Evolutionary conservation across 2,113 vertebrate species (phyloP).

Genomic region (Percopsis transmontana): DNA sequence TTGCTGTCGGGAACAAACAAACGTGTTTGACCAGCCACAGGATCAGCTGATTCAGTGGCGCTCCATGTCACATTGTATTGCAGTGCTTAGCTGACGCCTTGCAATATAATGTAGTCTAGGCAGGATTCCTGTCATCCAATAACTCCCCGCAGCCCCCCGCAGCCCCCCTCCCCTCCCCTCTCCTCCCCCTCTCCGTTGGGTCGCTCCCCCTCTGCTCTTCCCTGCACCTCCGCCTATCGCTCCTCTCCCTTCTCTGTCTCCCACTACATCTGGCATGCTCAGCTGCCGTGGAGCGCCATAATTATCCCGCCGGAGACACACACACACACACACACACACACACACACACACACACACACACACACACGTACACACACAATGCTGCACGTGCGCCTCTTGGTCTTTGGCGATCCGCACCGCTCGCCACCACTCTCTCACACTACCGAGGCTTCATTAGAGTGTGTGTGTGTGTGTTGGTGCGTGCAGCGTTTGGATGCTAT

Average conservation of each 20-base stretch:
- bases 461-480: constrained; percentile 16
- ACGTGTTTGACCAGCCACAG: no score
- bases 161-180: constrained; percentile 21
- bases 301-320: constrained; percentile 96
- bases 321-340: constrained; percentile 68
- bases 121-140: background rate
- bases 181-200: constrained; percentile 16
- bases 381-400: constrained; percentile 31
- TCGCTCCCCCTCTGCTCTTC: constrained; percentile 85
- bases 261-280: constrained; percentile 99
- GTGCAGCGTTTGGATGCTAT: constrained; percentile 57
- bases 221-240: constrained; percentile 14
- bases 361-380: background rate
- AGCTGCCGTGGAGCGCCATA: constrained; percentile 98
- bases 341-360: constrained; percentile 21
- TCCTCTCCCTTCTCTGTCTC: constrained; percentile 80
- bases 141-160: constrained; percentile 21
- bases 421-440: constrained; percentile 87
- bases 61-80: no score
- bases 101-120: no score
- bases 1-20: no score
- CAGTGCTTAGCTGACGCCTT: no score
- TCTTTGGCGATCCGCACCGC: constrained; percentile 70
- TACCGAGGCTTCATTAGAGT: constrained; percentile 98
- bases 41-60: no score